phyloP scores from a whole-genome alignment of 2,113 vertebrate genomes.

The Rhinoderma darwinii region DNA sequence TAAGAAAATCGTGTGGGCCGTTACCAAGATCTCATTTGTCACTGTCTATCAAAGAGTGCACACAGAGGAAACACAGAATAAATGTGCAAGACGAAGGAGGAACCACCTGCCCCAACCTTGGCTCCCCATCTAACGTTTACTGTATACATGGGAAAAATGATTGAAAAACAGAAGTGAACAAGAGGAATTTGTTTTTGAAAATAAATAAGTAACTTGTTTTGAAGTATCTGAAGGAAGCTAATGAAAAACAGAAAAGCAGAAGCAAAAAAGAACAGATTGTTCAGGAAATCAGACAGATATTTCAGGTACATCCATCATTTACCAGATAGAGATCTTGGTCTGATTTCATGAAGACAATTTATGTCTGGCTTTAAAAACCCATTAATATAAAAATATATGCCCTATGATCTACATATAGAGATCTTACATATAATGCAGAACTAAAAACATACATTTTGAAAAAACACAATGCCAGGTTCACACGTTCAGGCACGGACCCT shows the following conservation, averaged over 20 bases:
- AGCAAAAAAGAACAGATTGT: constrained; percentile 22
- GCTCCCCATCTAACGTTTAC: neutral
- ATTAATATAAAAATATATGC: neutral
- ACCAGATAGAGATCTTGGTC: neutral
- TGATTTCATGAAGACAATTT: neutral
- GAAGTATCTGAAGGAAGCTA: neutral
- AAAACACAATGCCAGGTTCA: too few relatives aligned
- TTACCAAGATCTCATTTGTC: neutral
- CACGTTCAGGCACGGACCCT: too few relatives aligned
- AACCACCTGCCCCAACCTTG: constrained; percentile 9
- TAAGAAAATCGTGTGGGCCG: neutral
- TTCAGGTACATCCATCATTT: constrained; percentile 11
- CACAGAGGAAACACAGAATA: neutral
- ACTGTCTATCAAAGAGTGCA: constrained; percentile 3
- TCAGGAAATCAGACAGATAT: neutral
- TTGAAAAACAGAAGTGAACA: neutral
- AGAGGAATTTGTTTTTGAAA: neutral
- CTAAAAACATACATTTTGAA: too few relatives aligned
- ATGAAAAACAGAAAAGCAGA: constrained; percentile 1
- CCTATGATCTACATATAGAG: neutral
- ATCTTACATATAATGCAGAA: neutral
- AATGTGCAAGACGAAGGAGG: neutral
- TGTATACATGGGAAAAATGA: neutral
- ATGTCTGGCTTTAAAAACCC: neutral
- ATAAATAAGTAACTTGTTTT: neutral